Evolutionary conservation across 1,140 invertebrate species (phyloP), one percentile per base, ranked within the genome.

Genomic region (Drosophila pallidifrons): DNA sequence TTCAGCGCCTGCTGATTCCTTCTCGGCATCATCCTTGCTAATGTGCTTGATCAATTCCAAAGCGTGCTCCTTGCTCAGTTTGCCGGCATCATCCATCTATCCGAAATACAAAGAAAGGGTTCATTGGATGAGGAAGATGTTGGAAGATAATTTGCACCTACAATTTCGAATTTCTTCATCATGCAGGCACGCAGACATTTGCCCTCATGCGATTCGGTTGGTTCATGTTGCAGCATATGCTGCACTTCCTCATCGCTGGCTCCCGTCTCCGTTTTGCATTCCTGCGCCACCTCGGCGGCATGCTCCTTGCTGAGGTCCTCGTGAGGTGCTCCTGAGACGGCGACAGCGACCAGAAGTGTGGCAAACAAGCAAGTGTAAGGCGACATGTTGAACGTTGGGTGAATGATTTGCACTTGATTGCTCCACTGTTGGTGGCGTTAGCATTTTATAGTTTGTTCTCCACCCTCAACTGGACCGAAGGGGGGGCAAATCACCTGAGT

Each of bases 161-260:
- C 91, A 16, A 91, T 75, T n/a, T 79, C 30, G n/a, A 82, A 82
- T 66, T 92, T 92, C 64, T 91, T 88, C 87, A 91, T 76, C 16
- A 91, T 49, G 30, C 91, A 91, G 43, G 87, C 69, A 16, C 65
- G 82, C 55, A 91, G 49, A 57, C 91, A 91, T 55, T 91, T 91
- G 25, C 55, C 77, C 41, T 91, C 79, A 7, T 82, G 75, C 1
- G 59, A 45, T 3, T 67, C 67, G 15, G 81, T 49, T 5, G 61
- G 38, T 16, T 79, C 65, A 51, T 91, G 77, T 35, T 76, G 60
- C 64, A 91, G 30, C 61, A 91, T 10, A 7, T 85, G 76, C 55
- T 75, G 68, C 52, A 91, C 54, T 69, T 91, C 91, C 65, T 79
- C 82, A 55, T 90, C 80, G 3, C 67, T 74, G 51, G 90, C 90